Evolutionary conservation across 2,113 vertebrate genomes (phyloP).

Genomic region (Crotalus helleri): DNA sequence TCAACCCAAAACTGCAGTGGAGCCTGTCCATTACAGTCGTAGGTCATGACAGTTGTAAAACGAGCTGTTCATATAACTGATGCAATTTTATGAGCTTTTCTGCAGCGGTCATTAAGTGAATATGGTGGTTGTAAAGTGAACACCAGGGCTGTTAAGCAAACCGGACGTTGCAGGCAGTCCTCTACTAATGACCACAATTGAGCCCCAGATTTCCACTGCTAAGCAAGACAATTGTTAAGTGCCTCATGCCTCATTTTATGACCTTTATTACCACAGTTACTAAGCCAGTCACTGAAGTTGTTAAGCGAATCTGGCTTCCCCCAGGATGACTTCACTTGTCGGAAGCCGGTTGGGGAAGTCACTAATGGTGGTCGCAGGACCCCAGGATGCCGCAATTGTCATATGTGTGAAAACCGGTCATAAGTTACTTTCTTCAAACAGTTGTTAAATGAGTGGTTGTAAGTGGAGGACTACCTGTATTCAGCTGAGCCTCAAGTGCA

Average conservation of each 20-base stretch:
- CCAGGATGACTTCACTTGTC: background rate
- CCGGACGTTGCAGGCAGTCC: background rate
- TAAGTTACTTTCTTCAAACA: background rate
- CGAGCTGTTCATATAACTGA: no score
- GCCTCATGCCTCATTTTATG: background rate
- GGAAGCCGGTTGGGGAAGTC: background rate
- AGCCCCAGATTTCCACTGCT: background rate
- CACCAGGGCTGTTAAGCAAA: background rate
- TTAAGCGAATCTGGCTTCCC: background rate
- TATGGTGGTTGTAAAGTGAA: background rate
- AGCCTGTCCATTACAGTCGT: no score
- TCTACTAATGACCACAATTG: background rate
- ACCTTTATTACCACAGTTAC: background rate
- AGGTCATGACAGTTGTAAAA: no score
- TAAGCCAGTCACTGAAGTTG: no score
- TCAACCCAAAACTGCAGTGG: no score
- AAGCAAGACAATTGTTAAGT: background rate
- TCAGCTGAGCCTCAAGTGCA: background rate
- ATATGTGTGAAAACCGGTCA: background rate
- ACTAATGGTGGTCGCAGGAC: rapidly evolving
- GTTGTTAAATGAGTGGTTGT: background rate
- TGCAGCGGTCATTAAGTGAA: background rate
- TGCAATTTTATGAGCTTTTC: no score
- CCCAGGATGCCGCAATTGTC: background rate
- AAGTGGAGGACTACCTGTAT: background rate